phyloP scores from a whole-genome alignment of 2,888 invertebrate genomes.

The Encarsia formosa region DNA sequence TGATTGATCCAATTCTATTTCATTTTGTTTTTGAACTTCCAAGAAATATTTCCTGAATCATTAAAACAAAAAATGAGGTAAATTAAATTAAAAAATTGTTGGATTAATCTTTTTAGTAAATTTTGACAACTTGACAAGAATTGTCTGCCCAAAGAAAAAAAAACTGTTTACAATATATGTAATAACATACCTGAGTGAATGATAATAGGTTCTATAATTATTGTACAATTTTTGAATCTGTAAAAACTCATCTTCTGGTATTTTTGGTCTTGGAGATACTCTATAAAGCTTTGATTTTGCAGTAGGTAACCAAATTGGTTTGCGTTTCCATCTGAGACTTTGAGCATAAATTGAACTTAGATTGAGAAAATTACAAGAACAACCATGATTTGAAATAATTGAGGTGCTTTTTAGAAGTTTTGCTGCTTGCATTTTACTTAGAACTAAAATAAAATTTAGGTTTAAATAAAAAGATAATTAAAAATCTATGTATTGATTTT shows the following conservation, averaged over 20 bases:
- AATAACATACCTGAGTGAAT: constrained; percentile 54
- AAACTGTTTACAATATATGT: neutral
- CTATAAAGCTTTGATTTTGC: constrained; percentile 77
- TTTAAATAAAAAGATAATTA: too few species aligned
- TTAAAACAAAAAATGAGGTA: constrained; percentile 6
- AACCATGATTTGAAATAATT: constrained; percentile 11
- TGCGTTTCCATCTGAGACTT: constrained; percentile 53
- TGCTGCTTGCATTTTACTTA: constrained; percentile 16
- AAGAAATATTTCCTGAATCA: constrained; percentile 6
- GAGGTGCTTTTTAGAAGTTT: constrained; percentile 15
- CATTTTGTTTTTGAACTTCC: neutral
- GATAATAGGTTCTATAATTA: constrained; percentile 61
- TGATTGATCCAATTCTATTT: constrained; percentile 6
- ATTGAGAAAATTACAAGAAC: constrained; percentile 18
- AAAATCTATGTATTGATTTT: too few species aligned
- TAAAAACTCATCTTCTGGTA: constrained; percentile 60
- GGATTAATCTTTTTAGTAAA: too few species aligned
- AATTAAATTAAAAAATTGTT: too few species aligned
- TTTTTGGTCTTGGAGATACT: constrained; percentile 59
- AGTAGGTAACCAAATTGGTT: constrained; percentile 75
- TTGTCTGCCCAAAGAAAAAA: neutral
- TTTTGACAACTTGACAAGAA: too few species aligned
- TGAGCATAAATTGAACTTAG: constrained; percentile 16
- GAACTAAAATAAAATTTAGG: too few species aligned
- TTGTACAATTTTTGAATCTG: constrained; percentile 68